Percentiles rank a stretch among this genome's conserved stretches.
Conservation (phyloP, 1,140 invertebrate species). For the Drosophila nigrodunni region DNA sequence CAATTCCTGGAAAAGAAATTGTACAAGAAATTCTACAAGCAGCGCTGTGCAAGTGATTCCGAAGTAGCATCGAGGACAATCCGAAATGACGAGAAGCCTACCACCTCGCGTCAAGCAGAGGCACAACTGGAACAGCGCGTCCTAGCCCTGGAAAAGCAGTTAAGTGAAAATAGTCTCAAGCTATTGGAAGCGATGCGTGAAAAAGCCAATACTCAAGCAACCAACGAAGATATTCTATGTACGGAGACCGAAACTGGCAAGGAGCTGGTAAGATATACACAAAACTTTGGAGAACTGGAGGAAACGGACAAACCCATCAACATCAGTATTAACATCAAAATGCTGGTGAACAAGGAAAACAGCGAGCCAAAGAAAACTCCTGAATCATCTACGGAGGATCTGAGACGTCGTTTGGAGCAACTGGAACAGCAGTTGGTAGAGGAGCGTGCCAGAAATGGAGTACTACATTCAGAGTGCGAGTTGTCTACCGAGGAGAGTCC, state of each 20-base stretch:
- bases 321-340: constrained; percentile 82
- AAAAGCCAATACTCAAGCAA: constrained; percentile 23
- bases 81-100: constrained; percentile 58
- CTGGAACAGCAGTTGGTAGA: constrained; percentile 66
- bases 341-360: constrained; percentile 73
- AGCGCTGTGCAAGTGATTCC: constrained; percentile 85
- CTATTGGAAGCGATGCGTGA: constrained; percentile 66
- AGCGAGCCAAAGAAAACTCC: constrained; percentile 36
- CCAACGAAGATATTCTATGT: constrained; percentile 43
- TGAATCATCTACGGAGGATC: constrained; percentile 62
- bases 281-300: constrained; percentile 69
- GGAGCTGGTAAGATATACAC: constrained; percentile 74
- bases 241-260: constrained; percentile 71
- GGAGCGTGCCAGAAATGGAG: constrained; percentile 60
- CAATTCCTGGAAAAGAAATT: constrained; percentile 83
- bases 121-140: constrained; percentile 70
- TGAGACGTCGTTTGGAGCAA: constrained; percentile 57
- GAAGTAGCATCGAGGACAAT: constrained; percentile 77
- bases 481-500: neutral
- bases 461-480: constrained; percentile 21
- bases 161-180: constrained; percentile 78
- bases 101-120: constrained; percentile 65
- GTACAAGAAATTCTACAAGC: constrained; percentile 81
- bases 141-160: constrained; percentile 73
- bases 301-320: constrained; percentile 78